A percentile compares a stretch with the other conserved stretches of the same genome.
Evolutionary conservation across 1,140 invertebrate species (phyloP).

Genomic region (Metopolophium dirhodum): DNA sequence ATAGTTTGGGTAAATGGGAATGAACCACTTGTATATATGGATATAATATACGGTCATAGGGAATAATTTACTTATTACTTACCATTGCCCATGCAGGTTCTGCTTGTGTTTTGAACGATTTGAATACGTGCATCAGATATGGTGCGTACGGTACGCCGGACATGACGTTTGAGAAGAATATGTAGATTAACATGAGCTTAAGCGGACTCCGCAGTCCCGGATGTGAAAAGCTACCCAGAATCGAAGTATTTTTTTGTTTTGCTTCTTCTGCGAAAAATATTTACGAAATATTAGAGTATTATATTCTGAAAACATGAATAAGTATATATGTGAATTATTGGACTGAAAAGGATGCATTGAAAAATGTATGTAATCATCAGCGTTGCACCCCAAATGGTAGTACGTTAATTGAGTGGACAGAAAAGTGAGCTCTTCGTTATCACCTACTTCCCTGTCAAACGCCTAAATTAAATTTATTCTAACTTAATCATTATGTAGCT

Average conservation of each 20-base stretch:
- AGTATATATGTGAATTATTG: not conserved
- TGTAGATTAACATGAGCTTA: not conserved
- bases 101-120: not conserved
- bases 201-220: conserved; percentile 14
- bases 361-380: not conserved
- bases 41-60: no score
- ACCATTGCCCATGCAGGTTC: conserved; percentile 8
- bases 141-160: conserved; percentile 17
- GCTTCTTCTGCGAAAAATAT: not conserved
- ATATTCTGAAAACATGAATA: not conserved
- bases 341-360: not conserved
- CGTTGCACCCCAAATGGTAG: no score
- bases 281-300: not conserved
- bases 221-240: not conserved
- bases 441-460: no score
- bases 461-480: no score
- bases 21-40: no score
- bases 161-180: conserved; percentile 37
- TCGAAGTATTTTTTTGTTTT: not conserved
- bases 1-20: no score
- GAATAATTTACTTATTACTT: not conserved
- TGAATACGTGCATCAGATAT: not conserved
- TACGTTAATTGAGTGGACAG: no score
- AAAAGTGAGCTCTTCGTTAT: no score
- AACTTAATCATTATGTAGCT: no score